Conservation (phyloP, 2,113 vertebrate species). For the Patagioenas fasciata region DNA sequence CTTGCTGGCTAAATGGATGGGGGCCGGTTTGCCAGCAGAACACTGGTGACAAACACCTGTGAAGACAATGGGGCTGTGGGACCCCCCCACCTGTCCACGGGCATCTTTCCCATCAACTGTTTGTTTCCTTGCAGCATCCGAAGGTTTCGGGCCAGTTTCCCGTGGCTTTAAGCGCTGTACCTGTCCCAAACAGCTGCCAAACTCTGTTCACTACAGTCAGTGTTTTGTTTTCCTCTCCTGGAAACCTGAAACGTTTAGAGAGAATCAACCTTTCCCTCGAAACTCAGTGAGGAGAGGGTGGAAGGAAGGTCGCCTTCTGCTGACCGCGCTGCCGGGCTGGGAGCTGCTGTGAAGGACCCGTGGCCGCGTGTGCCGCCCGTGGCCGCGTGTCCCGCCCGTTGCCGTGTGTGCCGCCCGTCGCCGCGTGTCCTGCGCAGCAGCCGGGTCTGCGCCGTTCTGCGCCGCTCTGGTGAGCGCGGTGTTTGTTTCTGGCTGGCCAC, state of each 20-base stretch:
- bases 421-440: background rate
- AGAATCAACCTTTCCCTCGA: background rate
- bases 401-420: background rate
- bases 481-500: conserved; percentile 11
- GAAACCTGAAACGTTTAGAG: background rate
- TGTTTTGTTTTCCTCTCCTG: background rate
- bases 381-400: background rate
- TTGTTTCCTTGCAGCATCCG: background rate
- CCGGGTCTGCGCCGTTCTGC: background rate
- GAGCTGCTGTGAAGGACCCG: conserved; percentile 9
- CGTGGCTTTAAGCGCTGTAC: background rate
- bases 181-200: conserved; percentile 42
- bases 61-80: background rate
- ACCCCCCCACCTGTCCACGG: background rate
- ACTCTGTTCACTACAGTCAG: background rate
- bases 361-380: background rate
- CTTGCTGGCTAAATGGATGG: background rate
- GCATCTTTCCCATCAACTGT: conserved; percentile 13
- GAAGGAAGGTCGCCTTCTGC: conserved; percentile 5
- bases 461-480: conserved; percentile 38
- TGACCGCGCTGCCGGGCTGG: background rate
- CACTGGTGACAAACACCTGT: background rate
- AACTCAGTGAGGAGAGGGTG: background rate
- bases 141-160: background rate
- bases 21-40: background rate